A percentile compares a stretch with the other conserved stretches of the same genome.
Conservation (phyloP, 2,797 vertebrate species). For the Danio albolineatus region DNA sequence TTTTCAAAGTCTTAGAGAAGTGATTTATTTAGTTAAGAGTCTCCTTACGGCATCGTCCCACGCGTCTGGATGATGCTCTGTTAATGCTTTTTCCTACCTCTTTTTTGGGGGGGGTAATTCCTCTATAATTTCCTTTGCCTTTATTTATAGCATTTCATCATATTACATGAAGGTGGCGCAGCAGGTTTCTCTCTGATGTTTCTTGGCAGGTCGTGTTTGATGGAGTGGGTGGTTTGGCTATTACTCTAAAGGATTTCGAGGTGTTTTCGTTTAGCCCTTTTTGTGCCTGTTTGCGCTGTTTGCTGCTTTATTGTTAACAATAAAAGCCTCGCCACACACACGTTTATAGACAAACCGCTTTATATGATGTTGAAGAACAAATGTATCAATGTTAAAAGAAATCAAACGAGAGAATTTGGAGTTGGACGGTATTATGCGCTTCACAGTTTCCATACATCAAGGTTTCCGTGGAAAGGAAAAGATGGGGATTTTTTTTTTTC, state of each 20-base stretch:
- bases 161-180: constrained; percentile 53
- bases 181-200: constrained; percentile 57
- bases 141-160: constrained; percentile 58
- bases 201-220: constrained; percentile 49
- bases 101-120: constrained; percentile 26
- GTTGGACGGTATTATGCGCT: no score
- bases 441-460: not conserved
- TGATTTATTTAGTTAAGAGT: constrained; percentile 20
- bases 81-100: constrained; percentile 6
- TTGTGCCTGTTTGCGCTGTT: constrained; percentile 11
- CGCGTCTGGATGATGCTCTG: not conserved
- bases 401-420: not conserved
- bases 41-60: not conserved
- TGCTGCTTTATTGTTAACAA: constrained; percentile 47
- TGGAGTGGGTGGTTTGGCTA: constrained; percentile 48
- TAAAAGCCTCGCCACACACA: constrained; percentile 56
- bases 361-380: constrained; percentile 23
- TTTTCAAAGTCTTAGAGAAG: constrained; percentile 18
- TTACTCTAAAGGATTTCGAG: constrained; percentile 34
- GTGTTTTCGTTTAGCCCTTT: constrained; percentile 31
- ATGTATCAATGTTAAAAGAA: constrained; percentile 9
- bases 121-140: constrained; percentile 51
- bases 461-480: not conserved
- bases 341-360: constrained; percentile 38
- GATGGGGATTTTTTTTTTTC: not conserved